Conservation (phyloP, 2,113 vertebrate genomes). For the Heliornis fulica region DNA sequence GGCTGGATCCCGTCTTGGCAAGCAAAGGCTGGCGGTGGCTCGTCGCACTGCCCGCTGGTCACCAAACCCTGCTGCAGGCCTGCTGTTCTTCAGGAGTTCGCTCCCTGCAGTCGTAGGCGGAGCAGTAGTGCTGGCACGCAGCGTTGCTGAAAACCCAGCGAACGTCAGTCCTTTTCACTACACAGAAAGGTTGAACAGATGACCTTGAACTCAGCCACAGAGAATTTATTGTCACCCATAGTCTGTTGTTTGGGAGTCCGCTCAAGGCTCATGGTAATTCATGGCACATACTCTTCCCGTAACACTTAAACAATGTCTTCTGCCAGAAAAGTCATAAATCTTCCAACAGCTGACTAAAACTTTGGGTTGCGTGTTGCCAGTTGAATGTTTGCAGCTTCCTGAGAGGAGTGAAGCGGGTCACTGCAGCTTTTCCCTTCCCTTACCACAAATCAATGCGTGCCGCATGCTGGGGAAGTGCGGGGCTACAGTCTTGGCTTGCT, state of each 20-base stretch:
- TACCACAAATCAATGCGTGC: not conserved
- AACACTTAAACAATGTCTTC: not conserved
- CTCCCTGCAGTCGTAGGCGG: not conserved
- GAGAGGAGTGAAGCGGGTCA: not conserved
- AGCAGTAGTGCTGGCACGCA: not conserved
- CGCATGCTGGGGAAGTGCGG: not conserved
- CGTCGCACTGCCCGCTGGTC: too few relatives aligned
- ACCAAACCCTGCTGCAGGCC: not conserved
- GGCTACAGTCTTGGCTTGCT: not conserved
- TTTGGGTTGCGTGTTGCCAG: rapidly evolving
- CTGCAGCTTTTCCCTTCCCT: not conserved
- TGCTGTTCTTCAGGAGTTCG: not conserved
- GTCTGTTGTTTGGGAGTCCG: not conserved
- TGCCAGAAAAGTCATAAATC: not conserved
- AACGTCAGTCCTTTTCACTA: not conserved
- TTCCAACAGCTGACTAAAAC: not conserved
- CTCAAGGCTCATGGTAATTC: not conserved
- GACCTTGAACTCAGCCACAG: not conserved
- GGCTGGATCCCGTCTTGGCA: not conserved
- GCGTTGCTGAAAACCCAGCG: too few relatives aligned
- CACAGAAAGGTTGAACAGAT: rapidly evolving
- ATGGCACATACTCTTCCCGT: not conserved
- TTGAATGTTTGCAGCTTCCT: not conserved
- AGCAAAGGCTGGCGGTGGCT: not conserved
- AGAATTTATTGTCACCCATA: not conserved